phyloP scores from a whole-genome alignment of 2,113 vertebrate genomes.

The Mesoclemmys tuberculata region DNA sequence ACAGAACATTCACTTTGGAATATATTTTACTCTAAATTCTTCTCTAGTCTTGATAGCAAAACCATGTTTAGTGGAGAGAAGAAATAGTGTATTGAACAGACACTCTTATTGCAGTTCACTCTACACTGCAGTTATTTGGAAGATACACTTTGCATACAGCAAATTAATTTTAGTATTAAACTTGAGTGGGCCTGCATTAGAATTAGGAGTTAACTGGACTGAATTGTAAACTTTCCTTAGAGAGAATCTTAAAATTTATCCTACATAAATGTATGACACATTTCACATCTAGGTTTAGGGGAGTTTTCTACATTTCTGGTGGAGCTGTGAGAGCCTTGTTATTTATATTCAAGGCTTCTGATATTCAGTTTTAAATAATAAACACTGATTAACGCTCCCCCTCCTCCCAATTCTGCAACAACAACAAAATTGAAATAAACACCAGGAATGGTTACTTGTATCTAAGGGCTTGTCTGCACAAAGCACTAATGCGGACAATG shows the following conservation, averaged over 20 bases:
- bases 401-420: no score
- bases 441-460: background rate
- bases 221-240: background rate
- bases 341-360: background rate
- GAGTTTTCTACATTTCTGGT: background rate
- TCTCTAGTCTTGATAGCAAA: background rate
- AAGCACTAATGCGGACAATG: no score
- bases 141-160: rapidly evolving
- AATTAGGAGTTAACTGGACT: background rate
- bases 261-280: background rate
- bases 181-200: background rate
- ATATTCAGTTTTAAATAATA: background rate
- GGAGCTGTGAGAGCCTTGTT: background rate
- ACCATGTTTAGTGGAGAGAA: rapidly evolving
- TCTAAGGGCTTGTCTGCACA: no score
- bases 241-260: background rate
- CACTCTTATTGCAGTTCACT: background rate
- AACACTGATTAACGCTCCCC: background rate
- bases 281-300: rapidly evolving
- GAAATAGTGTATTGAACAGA: background rate
- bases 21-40: background rate
- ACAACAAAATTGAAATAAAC: background rate
- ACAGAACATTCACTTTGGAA: background rate
- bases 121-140: background rate
- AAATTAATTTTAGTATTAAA: background rate